Base-by-base conservation (phyloP, 2,113 vertebrate genomes). In the Hippocampus barbouri region DNA sequence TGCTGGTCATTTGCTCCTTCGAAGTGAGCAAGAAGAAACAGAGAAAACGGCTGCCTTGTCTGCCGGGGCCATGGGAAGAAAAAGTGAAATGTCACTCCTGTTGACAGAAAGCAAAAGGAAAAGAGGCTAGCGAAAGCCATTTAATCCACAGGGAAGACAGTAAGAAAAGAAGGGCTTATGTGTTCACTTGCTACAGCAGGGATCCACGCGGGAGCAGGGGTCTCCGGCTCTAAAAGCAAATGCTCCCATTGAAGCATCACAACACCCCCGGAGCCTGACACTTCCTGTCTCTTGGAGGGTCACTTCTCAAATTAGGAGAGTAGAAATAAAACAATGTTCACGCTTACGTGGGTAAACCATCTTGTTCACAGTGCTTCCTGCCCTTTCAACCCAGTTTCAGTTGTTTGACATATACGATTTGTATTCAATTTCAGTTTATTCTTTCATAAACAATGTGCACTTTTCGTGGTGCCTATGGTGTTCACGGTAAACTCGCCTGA, bases 21-120 rank as follows among this genome's bases (percentile, higher is more conserved):
- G 90, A 95, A 94, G 89, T 95, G 93, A 94, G 93, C 92, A 94
- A 93, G 92, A 94, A 94, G 93, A 90, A 90, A 84, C 81, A 71
- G 57, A 69, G 73, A 72, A 89, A 86, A 77, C 63, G 71, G 66
- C 69, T 3, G 87, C 80, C 86, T 92, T 90, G 88, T 93, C 90
- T 92, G 88, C 79, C 76, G 67, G 12, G 77, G 79, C 81, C 74
- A 80, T 70, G 74, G 87, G 76, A 85, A 40, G 85, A 76, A 70
- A 70, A 68, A 54, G 67, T 70, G 70, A 79, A 85, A 86, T 76
- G 74, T 56, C 78, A 84, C 88, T 88, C 76, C 73, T 59, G 83
- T 84, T 14, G 72, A 67, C 77, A 59, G 64, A 68, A 43, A 88
- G 84, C 45, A 30, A 63, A 65, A 70, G 73, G 69, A 85, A 78